These are phyloP conservation scores for Zaprionus africanus DNA, from an alignment of 1,140 invertebrate genomes.

Conservation along the genomic window DNA sequence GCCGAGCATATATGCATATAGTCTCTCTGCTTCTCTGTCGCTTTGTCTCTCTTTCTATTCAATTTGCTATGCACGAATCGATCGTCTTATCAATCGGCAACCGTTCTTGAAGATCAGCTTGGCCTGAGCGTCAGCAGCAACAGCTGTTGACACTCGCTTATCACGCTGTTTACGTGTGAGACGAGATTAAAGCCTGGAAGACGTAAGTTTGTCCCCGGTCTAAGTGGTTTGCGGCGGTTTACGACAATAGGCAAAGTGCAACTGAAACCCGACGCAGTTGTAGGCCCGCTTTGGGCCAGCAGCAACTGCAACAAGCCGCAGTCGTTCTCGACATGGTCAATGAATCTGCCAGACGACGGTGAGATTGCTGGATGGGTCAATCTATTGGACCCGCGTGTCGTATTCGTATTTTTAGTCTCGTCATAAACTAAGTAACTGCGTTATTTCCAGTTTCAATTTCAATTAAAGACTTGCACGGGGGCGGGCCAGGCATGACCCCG, in stretches of 20 bases:
- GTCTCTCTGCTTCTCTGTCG: background rate
- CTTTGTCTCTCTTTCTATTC: background rate
- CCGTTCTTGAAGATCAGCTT: background rate
- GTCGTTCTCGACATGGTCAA: background rate
- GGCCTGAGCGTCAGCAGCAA: background rate
- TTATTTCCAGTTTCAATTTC: conserved; percentile 73
- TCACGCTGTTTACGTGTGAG: conserved; percentile 62
- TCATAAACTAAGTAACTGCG: conserved; percentile 60
- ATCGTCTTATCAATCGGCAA: background rate
- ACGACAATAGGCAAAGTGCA: conserved; percentile 55
- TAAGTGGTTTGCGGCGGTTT: conserved; percentile 33
- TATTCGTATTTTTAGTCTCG: conserved; percentile 65
- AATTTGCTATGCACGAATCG: background rate
- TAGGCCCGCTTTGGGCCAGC: conserved; percentile 6
- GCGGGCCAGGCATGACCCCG: background rate
- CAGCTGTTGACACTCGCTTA: conserved; percentile 44
- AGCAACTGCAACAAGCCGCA: background rate
- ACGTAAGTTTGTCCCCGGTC: background rate
- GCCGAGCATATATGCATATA: background rate
- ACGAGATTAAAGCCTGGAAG: conserved; percentile 24
- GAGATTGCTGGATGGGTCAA: conserved; percentile 2
- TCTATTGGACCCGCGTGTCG: too few relatives aligned
- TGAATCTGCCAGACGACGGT: conserved; percentile 6
- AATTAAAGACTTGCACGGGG: conserved; percentile 50
- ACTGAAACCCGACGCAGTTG: conserved; percentile 26